Evolutionary conservation across 2,113 vertebrate species (phyloP).

Genomic region (Psilopsiagon aymara): DNA sequence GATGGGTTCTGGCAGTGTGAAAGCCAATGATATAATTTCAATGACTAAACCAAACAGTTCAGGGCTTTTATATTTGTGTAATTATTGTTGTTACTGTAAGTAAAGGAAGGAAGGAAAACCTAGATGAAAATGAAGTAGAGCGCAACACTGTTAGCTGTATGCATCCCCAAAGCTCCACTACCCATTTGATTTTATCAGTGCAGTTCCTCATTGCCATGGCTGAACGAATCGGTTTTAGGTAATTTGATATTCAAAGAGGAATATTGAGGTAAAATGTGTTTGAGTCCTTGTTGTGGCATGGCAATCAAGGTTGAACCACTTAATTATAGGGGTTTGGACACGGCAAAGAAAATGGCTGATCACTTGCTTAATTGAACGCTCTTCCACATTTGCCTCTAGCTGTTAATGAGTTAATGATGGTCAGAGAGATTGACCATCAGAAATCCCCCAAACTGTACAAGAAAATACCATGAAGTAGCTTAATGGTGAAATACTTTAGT

Average conservation of each 20-base stretch:
- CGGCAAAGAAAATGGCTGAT: neutral
- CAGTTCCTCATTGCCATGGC: neutral
- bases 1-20: neutral
- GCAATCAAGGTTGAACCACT: neutral
- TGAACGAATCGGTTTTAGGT: neutral
- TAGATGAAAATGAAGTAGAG: neutral
- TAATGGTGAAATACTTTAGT: neutral
- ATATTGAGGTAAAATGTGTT: neutral
- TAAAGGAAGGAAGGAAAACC: neutral
- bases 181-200: neutral
- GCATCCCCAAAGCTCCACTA: neutral
- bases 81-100: neutral
- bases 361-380: neutral
- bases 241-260: neutral
- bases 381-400: neutral
- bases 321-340: neutral
- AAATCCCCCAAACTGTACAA: neutral
- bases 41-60: neutral
- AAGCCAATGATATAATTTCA: neutral
- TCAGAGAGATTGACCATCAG: neutral
- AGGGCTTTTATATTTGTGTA: neutral
- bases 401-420: neutral
- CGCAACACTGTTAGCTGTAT: neutral
- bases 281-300: neutral
- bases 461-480: neutral